Evolutionary conservation across 2,797 vertebrate genomes (phyloP).

Genomic region (Channa striata): DNA sequence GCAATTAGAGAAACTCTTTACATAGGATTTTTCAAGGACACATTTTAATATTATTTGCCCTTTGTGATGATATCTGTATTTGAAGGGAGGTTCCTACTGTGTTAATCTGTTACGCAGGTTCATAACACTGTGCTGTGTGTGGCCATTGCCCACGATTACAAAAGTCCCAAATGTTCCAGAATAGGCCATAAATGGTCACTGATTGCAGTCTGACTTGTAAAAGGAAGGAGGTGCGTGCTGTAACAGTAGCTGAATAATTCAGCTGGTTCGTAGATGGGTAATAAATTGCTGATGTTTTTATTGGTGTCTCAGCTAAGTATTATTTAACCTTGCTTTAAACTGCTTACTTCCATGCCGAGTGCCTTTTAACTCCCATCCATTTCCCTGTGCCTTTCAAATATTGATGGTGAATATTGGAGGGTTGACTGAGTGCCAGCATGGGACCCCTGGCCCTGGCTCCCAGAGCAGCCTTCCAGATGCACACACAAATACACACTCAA

Average conservation of each 20-base stretch:
- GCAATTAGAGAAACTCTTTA: slow-evolving; percentile 65
- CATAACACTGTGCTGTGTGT: slow-evolving; percentile 18
- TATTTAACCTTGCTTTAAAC: slow-evolving; percentile 89
- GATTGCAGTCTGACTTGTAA: slow-evolving; percentile 77
- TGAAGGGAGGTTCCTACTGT: slow-evolving; percentile 54
- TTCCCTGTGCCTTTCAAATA: slow-evolving; percentile 85
- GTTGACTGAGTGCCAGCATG: slow-evolving; percentile 82
- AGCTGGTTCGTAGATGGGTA: slow-evolving; percentile 79
- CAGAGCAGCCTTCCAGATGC: slow-evolving; percentile 58
- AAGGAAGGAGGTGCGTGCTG: slow-evolving; percentile 61
- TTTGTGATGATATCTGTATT: slow-evolving; percentile 42
- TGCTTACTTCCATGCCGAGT: slow-evolving; percentile 85
- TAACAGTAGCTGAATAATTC: slow-evolving; percentile 83
- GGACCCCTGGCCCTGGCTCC: slow-evolving; percentile 77
- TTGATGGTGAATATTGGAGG: slow-evolving; percentile 86
- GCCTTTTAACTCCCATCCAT: slow-evolving; percentile 87
- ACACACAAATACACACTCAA: slow-evolving; percentile 56
- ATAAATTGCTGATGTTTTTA: slow-evolving; percentile 87
- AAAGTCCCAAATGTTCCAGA: slow-evolving; percentile 57
- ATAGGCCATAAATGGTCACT: slow-evolving; percentile 75
- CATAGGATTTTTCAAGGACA: slow-evolving; percentile 56
- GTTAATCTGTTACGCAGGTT: slow-evolving; percentile 52
- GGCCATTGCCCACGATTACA: slow-evolving; percentile 34
- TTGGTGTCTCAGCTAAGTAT: slow-evolving; percentile 86
- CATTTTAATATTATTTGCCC: slow-evolving; percentile 61